Evolutionary conservation across 2,888 invertebrate species (phyloP), one percentile per base, ranked within the genome.

Genomic region (Dryadula phaetusa): DNA sequence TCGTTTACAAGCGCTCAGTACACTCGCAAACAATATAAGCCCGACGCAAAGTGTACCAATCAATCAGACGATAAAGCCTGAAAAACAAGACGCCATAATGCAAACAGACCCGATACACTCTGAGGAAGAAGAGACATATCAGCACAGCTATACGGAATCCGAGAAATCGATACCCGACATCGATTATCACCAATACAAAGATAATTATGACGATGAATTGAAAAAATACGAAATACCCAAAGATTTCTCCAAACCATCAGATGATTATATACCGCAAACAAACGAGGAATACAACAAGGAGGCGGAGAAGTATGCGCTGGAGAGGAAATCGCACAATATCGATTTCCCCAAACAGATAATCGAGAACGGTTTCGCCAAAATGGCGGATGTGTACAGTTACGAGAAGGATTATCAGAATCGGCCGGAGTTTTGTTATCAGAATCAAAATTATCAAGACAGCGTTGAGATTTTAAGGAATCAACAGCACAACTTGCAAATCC

Each of bases 41-140:
- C 56, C 60, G 8, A 75, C 85, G 0, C 82, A 85, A 66, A 75
- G 1, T 61, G 64, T 20, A 5, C 42, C 56, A n/a, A 46, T 56
- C 1, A 70, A 47, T 47, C 70, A 25, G 54, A 62, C 44, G 0
- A 56, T 40, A 14, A 91, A 86, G 66, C 88, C 91, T 0, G 83
- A 85, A 28, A 93, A 92, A 42, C 92, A 92, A 44, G 93, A 93
- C 67, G 93, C 93, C 0, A 79, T 88, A 56, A 93, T 93, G 89
- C 93, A 93, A 70, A 93, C 93, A 0, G 93, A 93, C 67, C 92
- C 93, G 0, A 81, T 88, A 0, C 80, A 79, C 0, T 83, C 83
- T 0, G 89, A 88, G 3, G 92, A 88, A 3, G 90, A 89, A 2
- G 86, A 87, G 18, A 70, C 60, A 28, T 44, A 70, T 1, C 71